Evolutionary conservation across 2,888 invertebrate species (phyloP).

Genomic region (Limenitis camilla): DNA sequence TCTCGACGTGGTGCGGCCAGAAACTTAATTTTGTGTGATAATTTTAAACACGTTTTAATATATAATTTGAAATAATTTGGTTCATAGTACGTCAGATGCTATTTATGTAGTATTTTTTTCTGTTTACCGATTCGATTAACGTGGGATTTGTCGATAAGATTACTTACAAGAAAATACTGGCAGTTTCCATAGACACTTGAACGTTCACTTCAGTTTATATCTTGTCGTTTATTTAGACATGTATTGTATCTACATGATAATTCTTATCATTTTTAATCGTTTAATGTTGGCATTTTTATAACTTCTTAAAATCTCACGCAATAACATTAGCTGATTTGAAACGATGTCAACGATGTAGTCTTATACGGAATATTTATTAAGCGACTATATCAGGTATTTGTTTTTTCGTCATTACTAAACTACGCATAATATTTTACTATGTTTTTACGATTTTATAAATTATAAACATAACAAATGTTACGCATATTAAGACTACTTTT

Average conservation of each 20-base stretch:
- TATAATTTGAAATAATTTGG: too few relatives aligned
- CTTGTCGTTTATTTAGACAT: neutral
- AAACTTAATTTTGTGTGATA: too few relatives aligned
- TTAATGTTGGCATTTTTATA: neutral
- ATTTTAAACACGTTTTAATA: too few relatives aligned
- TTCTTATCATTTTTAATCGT: neutral
- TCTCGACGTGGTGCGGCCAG: too few relatives aligned
- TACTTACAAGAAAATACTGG: conserved; percentile 6
- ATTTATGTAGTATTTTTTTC: neutral
- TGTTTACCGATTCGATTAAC: neutral
- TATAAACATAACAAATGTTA: too few relatives aligned
- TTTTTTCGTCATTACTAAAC: neutral
- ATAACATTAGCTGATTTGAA: neutral
- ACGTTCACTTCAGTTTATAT: conserved; percentile 6
- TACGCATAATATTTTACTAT: neutral
- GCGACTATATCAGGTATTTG: neutral
- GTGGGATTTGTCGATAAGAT: conserved; percentile 11
- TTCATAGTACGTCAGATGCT: too few relatives aligned
- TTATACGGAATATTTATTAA: neutral
- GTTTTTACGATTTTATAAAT: neutral
- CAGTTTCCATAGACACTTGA: conserved; percentile 15
- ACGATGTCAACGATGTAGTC: neutral
- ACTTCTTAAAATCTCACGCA: neutral
- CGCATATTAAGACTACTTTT: too few relatives aligned
- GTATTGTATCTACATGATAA: neutral